Evolutionary conservation across 1,140 invertebrate genomes (phyloP), one percentile per base, ranked within the genome.

Genomic region (Zaprionus inermis): DNA sequence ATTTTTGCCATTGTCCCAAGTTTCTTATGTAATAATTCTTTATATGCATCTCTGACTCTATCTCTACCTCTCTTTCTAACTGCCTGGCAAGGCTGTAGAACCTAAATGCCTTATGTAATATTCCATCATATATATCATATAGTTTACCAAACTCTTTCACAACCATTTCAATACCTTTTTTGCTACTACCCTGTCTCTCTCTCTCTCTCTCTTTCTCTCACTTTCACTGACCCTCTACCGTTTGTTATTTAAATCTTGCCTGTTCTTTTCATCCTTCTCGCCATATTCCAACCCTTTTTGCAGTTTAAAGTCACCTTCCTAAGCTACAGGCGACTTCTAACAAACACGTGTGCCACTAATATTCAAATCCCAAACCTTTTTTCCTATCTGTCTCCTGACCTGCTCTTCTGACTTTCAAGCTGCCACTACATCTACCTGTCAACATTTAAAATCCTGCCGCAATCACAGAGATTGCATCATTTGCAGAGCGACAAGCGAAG

Each of bases 391-490:
- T 49, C 0, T 0, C 9, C 18, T 58, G n/a, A 44, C n/a, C 38
- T 44, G 24, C 24, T 28, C 7, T 24, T 24, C 64, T 61, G 52
- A n/a, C 16, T 49, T 16, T 5, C 28, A 7, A 49, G 16, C 12
- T 46, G 54, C 7, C 36, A n/a, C 11, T 69, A 34, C 22, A 73
- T n/a, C 68, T 84, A 86, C 78, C 72, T 76, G 61, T 5, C 10
- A 51, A 11, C 74, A 20, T 69, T 86, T 85, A 79, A 85, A 85
- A 78, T 69, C 49, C 46, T 30, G 49, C 18, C 20, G 60, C 75
- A 44, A 34, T 41, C 51, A 41, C 76, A 65, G 59, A 72, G 70
- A 86, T 86, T 81, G 76, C 82, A 81, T 86, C 81, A 85, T 79
- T 86, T 72, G 64, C 16, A 28, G 30, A 57, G n/a, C n/a, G 64